phyloP scores from a whole-genome alignment of 2,888 invertebrate genomes.

The Epistrophe grossulariae region DNA sequence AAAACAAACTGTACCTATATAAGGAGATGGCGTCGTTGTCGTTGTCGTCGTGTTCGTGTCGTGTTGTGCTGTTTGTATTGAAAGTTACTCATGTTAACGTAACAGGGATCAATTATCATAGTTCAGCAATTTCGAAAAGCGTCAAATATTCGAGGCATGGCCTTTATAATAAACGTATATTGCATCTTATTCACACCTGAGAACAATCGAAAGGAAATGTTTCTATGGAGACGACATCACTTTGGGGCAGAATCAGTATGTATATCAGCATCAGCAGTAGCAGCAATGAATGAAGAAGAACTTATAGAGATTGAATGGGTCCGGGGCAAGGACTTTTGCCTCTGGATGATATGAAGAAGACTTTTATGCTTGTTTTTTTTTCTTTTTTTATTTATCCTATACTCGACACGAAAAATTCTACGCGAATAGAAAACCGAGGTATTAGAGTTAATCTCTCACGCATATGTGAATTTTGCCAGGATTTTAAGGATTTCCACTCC shows the following conservation, averaged over 20 bases:
- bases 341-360: slow-evolving; percentile 13
- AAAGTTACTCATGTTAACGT: slow-evolving; percentile 83
- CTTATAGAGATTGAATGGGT: slow-evolving; percentile 63
- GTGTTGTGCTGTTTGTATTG: slow-evolving; percentile 79
- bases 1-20: slow-evolving; percentile 51
- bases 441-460: slow-evolving; percentile 76
- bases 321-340: slow-evolving; percentile 75
- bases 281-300: slow-evolving; percentile 35
- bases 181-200: slow-evolving; percentile 84
- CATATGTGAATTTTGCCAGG: slow-evolving; percentile 76
- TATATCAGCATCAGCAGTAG: slow-evolving; percentile 32
- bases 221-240: slow-evolving; percentile 70
- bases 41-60: slow-evolving; percentile 11
- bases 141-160: slow-evolving; percentile 79
- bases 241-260: slow-evolving; percentile 42
- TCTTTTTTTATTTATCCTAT: slow-evolving; percentile 38
- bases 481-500: slow-evolving; percentile 75
- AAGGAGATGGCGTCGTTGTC: slow-evolving; percentile 62
- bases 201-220: slow-evolving; percentile 80
- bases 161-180: slow-evolving; percentile 78
- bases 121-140: slow-evolving; percentile 82
- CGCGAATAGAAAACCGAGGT: slow-evolving; percentile 51
- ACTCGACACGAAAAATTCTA: slow-evolving; percentile 60
- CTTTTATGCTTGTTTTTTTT: slow-evolving; percentile 19
- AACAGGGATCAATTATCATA: slow-evolving; percentile 84